Evolutionary conservation across 1,140 invertebrate genomes (phyloP).

Genomic region (Papilio aristodemus): DNA sequence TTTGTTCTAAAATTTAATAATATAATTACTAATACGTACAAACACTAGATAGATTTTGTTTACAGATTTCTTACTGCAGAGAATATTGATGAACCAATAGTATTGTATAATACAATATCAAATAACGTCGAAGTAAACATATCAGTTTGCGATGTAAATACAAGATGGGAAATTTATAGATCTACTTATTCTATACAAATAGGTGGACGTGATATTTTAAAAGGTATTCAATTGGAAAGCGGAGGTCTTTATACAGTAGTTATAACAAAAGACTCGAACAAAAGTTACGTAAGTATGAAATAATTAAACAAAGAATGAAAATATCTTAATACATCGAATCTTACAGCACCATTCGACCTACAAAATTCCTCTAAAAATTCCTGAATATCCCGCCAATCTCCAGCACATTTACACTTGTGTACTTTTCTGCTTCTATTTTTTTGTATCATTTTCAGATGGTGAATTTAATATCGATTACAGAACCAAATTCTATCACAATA

Average conservation of each 20-base stretch:
- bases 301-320: too few species aligned
- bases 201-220: conserved; percentile 43
- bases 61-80: conserved; percentile 54
- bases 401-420: too few species aligned
- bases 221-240: conserved; percentile 63
- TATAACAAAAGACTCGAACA: conserved; percentile 54
- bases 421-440: too few species aligned
- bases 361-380: background rate
- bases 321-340: too few species aligned
- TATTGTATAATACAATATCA: conserved; percentile 54
- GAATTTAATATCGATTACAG: conserved; percentile 76
- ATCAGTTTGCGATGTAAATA: conserved; percentile 46
- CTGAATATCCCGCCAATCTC: too few species aligned
- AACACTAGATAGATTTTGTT: conserved; percentile 37
- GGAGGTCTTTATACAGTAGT: conserved; percentile 83
- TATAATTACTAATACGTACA: conserved; percentile 29
- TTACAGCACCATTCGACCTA: too few species aligned
- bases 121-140: conserved; percentile 54
- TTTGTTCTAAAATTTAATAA: too few species aligned
- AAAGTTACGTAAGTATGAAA: conserved; percentile 48
- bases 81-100: conserved; percentile 54
- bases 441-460: conserved; percentile 54
- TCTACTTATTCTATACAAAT: conserved; percentile 58
- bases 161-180: conserved; percentile 65
- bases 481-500: conserved; percentile 87